Conservation (phyloP, 92 coral and sea anemone species). For the Hydrozoanthus gracilis region DNA sequence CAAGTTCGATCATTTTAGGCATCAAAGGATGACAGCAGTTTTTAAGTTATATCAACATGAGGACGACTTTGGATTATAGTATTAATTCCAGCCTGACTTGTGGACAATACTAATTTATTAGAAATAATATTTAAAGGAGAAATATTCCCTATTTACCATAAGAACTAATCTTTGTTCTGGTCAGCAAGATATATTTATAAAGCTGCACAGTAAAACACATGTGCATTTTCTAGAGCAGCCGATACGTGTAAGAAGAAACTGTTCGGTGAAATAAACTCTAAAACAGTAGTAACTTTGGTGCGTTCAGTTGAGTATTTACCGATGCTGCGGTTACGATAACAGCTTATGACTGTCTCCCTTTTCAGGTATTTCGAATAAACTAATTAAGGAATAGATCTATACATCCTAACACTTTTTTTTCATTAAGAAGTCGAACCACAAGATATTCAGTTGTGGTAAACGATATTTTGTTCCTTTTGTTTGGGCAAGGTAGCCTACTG, state of each 20-base stretch:
- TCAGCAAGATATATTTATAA: constrained; percentile 20
- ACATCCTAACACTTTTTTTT: too few species aligned
- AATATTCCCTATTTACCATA: constrained; percentile 28
- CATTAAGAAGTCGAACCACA: too few species aligned
- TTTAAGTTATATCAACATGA: too few species aligned
- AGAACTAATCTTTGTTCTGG: neutral
- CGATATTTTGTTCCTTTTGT: too few species aligned
- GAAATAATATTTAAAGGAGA: constrained; percentile 20
- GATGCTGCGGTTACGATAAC: too few species aligned
- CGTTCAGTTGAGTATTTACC: neutral
- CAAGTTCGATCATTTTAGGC: too few species aligned
- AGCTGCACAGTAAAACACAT: neutral
- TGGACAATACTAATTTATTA: neutral
- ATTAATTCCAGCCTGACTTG: constrained; percentile 7
- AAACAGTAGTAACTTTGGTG: neutral
- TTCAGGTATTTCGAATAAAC: too few species aligned
- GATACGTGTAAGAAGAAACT: neutral
- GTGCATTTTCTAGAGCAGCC: neutral
- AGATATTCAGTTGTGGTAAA: too few species aligned
- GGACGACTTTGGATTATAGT: neutral
- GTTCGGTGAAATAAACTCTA: neutral
- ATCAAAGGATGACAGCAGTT: too few species aligned
- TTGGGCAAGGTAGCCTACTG: too few species aligned
- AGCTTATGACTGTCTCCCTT: too few species aligned
- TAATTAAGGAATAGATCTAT: too few species aligned